phyloP scores from a whole-genome alignment of 2,797 vertebrate species.

The Uromys caudimaculatus region DNA sequence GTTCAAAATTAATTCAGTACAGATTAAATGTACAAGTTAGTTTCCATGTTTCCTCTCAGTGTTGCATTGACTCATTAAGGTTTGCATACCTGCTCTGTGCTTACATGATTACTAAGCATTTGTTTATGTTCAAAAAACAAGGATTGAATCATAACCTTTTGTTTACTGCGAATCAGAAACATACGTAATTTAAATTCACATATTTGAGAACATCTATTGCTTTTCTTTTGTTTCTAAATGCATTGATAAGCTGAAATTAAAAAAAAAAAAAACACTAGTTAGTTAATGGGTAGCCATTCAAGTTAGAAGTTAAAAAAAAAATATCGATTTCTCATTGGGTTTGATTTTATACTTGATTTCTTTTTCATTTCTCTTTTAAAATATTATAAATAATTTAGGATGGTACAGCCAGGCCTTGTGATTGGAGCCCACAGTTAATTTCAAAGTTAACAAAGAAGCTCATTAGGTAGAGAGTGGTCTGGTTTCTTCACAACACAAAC shows the following conservation, averaged over 20 bases:
- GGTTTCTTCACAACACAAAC: neutral
- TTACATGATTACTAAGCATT: neutral
- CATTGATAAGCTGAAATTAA: neutral
- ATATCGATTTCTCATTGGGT: neutral
- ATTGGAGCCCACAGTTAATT: neutral
- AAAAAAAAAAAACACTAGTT: too few species aligned
- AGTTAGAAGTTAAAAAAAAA: neutral
- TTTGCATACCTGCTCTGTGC: neutral
- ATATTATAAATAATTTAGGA: neutral
- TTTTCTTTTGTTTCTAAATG: neutral
- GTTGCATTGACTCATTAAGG: neutral
- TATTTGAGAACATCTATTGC: neutral
- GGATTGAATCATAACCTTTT: neutral
- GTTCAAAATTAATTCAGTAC: neutral
- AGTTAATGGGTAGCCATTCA: neutral
- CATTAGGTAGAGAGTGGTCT: neutral
- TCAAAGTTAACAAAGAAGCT: neutral
- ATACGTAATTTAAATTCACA: neutral
- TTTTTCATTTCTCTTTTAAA: neutral
- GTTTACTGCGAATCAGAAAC: neutral
- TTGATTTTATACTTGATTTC: neutral
- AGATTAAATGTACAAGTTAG: neutral
- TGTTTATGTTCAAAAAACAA: neutral
- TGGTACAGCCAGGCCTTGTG: neutral
- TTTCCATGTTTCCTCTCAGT: neutral